Base-by-base conservation (phyloP, 2,888 invertebrate species). In the Entomobrya multifasciata region DNA sequence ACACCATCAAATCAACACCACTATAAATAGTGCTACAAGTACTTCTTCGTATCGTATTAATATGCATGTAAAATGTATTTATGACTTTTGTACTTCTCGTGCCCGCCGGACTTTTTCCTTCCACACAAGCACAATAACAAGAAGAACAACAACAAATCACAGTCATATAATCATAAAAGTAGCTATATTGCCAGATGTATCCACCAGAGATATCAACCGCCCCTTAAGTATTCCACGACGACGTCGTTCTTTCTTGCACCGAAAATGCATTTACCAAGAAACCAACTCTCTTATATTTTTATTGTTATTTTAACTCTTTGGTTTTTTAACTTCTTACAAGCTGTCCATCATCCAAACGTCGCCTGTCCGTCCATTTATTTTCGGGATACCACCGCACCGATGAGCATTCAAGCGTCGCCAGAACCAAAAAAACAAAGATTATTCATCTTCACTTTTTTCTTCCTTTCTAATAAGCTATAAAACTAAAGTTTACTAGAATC, bases 291-390 rank as follows among this genome's bases (percentile, higher is more conserved):
- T 17, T 52, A n/a, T 52, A 6, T 74, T 52, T 25, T n/a, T 15
- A 25, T 74, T 30, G 52, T 11, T 52, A 0, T 74, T 27, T 52
- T 52, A 57, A 36, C 36, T 36, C 36, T 30, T 20, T 55, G 17
- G 22, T 15, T 1, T 22, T 70, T 47, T 6, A 2, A 44, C 47
- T 15, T 74, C 4, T 27, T n/a, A 74, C 30, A 30, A 74, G 72
- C 72, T 74, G 72, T 52, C 72, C 72, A 74, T 74, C 72, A 74
- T 22, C 22, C 8, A 65, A n/a, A n/a, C n/a, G n/a, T n/a, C n/a
- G n/a, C n/a, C n/a, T n/a, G n/a, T 30, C 15, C 65, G 15, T 65
- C 17, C 13, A 11, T 62, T n/a, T n/a, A n/a, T n/a, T n/a, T n/a
- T n/a, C n/a, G n/a, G n/a, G n/a, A n/a, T n/a, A n/a, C n/a, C n/a